Evolutionary conservation across 2,113 vertebrate species (phyloP).

Genomic region (Leptobrachium ailaonicum): DNA sequence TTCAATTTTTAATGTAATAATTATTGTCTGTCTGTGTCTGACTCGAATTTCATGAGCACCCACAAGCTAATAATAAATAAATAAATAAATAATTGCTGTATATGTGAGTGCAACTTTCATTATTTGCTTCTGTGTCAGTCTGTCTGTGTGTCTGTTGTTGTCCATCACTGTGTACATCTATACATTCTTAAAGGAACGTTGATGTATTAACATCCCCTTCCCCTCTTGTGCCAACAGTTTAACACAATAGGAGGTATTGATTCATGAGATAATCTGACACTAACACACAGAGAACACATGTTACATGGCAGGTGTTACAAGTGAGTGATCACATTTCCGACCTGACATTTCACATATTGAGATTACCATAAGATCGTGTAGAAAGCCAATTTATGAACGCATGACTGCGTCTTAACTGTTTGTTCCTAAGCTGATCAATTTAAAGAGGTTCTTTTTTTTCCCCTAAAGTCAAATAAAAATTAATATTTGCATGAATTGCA

Average conservation of each 20-base stretch:
- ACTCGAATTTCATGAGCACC: no score
- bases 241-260: background rate
- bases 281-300: slow-evolving; percentile 1
- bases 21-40: no score
- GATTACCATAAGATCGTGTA: background rate
- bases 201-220: no score
- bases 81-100: no score
- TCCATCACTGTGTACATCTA: no score
- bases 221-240: no score
- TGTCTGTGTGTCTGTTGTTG: no score
- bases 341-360: background rate
- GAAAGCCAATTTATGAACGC: background rate
- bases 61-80: no score
- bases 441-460: background rate
- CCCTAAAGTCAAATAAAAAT: background rate
- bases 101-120: no score
- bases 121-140: no score
- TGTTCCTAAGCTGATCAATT: background rate
- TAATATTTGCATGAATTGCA: background rate
- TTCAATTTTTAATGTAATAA: no score
- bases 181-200: no score
- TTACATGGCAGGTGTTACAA: slow-evolving; percentile 3
- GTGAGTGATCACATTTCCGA: background rate
- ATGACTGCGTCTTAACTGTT: background rate
- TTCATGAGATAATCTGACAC: slow-evolving; percentile 2